Evolutionary conservation across 2,113 vertebrate species (phyloP).

Genomic region (Callipepla californica): DNA sequence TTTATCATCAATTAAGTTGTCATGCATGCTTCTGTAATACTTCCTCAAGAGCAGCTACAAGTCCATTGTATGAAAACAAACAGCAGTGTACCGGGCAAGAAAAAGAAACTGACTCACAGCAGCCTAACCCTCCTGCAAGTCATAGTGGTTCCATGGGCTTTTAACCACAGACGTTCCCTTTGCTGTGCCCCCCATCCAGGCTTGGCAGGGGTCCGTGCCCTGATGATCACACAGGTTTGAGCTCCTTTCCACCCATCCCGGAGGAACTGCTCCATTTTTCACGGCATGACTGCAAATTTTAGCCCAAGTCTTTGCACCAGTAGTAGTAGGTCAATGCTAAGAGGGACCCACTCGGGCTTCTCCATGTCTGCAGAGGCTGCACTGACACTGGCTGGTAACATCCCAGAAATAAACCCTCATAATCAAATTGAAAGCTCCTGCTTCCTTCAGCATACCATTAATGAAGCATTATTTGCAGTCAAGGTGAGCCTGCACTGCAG

Average conservation of each 20-base stretch:
- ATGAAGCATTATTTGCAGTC: background rate
- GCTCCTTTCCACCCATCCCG: background rate
- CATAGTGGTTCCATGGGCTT: background rate
- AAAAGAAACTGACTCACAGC: conserved; percentile 1
- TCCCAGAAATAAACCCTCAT: background rate
- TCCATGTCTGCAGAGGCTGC: background rate
- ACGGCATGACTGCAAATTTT: background rate
- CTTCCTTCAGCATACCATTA: background rate
- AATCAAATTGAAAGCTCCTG: background rate
- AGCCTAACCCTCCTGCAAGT: background rate
- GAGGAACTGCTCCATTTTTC: background rate
- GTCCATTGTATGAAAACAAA: background rate
- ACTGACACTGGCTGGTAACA: background rate
- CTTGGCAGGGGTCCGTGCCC: background rate
- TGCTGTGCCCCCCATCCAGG: background rate
- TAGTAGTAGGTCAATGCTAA: background rate
- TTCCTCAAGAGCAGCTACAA: conserved; percentile 8
- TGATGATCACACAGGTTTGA: background rate
- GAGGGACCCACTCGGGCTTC: background rate
- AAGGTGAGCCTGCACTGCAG: background rate
- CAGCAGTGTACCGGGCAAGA: conserved; percentile 11
- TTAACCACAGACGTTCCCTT: background rate
- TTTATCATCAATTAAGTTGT: background rate
- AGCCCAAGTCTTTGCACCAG: background rate
- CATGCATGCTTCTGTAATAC: background rate